Evolutionary conservation across 2,888 invertebrate genomes (phyloP).

Genomic region (Lampropteryx suffumata): DNA sequence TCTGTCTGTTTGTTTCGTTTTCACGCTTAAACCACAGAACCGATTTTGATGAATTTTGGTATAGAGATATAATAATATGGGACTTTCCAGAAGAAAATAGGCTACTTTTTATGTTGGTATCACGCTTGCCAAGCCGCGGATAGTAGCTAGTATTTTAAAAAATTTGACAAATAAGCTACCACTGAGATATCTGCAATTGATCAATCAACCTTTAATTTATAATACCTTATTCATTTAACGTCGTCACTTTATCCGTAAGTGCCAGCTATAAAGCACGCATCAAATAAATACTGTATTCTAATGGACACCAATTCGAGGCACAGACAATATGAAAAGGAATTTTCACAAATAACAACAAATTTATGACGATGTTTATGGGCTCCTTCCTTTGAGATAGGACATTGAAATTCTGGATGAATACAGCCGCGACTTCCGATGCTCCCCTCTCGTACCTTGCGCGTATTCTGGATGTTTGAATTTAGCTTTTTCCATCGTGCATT

Average conservation of each 20-base stretch:
- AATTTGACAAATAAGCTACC: too few species aligned
- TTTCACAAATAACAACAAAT: conserved; percentile 68
- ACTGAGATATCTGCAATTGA: too few species aligned
- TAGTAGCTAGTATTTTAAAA: too few species aligned
- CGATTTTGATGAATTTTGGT: too few species aligned
- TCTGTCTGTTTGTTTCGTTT: too few species aligned
- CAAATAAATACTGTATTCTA: conserved; percentile 33
- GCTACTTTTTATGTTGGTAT: too few species aligned
- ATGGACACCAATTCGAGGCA: conserved; percentile 34
- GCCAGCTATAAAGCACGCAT: conserved; percentile 32
- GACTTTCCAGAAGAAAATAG: too few species aligned
- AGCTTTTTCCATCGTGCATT: neutral
- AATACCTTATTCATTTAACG: conserved; percentile 17
- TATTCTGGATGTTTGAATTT: conserved; percentile 36
- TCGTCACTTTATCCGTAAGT: conserved; percentile 25
- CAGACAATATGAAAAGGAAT: conserved; percentile 40
- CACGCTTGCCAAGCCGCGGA: too few species aligned
- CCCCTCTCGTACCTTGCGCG: conserved; percentile 28
- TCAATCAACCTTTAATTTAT: conserved; percentile 5
- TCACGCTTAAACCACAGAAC: too few species aligned
- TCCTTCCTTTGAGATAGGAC: conserved; percentile 65
- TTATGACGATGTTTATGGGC: conserved; percentile 70
- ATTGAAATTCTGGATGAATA: conserved; percentile 71
- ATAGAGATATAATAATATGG: too few species aligned
- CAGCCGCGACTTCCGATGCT: conserved; percentile 45